These are phyloP conservation scores for Crenuchus spilurus DNA, from an alignment of 2,797 vertebrate species.

Conservation along the genomic window DNA sequence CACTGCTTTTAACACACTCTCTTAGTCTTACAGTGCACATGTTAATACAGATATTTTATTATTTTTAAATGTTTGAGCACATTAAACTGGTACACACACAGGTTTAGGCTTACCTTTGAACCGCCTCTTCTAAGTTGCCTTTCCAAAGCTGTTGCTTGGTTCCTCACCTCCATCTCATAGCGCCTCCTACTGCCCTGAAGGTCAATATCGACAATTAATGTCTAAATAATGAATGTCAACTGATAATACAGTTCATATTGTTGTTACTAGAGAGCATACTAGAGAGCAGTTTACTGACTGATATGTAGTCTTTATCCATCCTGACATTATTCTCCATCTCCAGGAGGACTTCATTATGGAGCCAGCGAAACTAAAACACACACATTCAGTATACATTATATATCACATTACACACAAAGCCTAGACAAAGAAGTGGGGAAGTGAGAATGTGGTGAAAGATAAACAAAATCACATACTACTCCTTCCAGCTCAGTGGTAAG, in stretches of 20 bases:
- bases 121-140: conserved; percentile 80
- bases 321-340: conserved; percentile 89
- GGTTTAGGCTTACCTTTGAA: conserved; percentile 74
- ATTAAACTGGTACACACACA: too few relatives aligned
- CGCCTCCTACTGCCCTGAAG: conserved; percentile 84
- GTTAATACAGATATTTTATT: too few relatives aligned
- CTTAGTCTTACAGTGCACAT: too few relatives aligned
- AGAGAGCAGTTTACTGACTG: conserved; percentile 70
- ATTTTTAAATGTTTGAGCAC: too few relatives aligned
- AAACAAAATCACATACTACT: conserved; percentile 79
- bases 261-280: background rate
- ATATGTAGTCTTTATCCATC: conserved; percentile 88
- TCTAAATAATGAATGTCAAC: background rate
- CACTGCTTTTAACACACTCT: background rate
- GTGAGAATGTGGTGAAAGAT: background rate
- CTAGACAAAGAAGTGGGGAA: background rate
- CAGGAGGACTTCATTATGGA: conserved; percentile 85
- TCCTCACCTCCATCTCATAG: conserved; percentile 87
- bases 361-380: conserved; percentile 82
- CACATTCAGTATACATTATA: conserved; percentile 1
- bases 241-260: background rate
- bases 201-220: background rate
- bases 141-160: conserved; percentile 77
- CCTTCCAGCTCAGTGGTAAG: conserved; percentile 85
- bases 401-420: background rate